phyloP scores from a whole-genome alignment of 2,888 invertebrate genomes.

The Melanophora roralis region DNA sequence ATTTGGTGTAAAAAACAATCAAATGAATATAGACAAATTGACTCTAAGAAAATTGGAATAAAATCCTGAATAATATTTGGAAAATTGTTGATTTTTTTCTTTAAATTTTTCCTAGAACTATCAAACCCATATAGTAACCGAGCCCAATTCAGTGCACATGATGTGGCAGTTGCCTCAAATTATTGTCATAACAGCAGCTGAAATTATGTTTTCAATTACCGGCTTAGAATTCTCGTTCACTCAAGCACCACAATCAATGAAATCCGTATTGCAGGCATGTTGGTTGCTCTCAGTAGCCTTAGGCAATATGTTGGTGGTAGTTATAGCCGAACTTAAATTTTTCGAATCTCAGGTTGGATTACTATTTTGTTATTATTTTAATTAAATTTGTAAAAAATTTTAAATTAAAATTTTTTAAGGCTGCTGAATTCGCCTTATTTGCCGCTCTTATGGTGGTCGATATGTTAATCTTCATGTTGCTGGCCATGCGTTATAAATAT shows the following conservation, averaged over 20 bases:
- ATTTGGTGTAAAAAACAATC: no score
- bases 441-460: conserved; percentile 90
- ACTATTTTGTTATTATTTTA: no score
- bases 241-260: conserved; percentile 95
- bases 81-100: background rate
- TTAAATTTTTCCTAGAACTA: conserved; percentile 67
- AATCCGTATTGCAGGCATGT: conserved; percentile 93
- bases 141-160: conserved; percentile 87
- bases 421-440: conserved; percentile 91
- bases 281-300: conserved; percentile 96
- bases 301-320: conserved; percentile 94
- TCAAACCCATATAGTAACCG: conserved; percentile 76
- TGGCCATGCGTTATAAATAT: conserved; percentile 90
- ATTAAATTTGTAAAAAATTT: background rate
- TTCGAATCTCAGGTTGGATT: conserved; percentile 70
- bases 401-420: conserved; percentile 78
- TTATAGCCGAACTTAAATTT: conserved; percentile 77
- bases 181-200: conserved; percentile 92
- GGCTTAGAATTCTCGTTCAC: conserved; percentile 97
- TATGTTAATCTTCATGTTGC: conserved; percentile 87
- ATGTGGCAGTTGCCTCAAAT: conserved; percentile 92
- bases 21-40: no score
- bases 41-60: no score
- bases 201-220: conserved; percentile 97
- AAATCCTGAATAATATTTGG: background rate